Conservation (phyloP, 2,888 invertebrate genomes). For the Scaptomyza reducta region DNA sequence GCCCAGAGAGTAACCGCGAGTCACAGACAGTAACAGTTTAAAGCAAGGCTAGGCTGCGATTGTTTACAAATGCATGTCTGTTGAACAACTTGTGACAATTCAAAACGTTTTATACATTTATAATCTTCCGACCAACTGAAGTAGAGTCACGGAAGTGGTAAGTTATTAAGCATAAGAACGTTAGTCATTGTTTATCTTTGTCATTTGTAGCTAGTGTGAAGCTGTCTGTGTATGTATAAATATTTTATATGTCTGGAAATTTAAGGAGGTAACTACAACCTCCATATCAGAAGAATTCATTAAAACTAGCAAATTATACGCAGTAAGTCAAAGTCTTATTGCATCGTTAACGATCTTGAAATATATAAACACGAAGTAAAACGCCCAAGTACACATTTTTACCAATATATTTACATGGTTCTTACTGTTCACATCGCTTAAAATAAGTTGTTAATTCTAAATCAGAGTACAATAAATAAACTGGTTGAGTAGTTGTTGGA, state of each 20-base stretch:
- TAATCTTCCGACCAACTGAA: slow-evolving; percentile 48
- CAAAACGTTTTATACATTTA: slow-evolving; percentile 57
- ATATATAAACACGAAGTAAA: too few relatives aligned
- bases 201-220: slow-evolving; percentile 14
- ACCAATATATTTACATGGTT: slow-evolving; percentile 44
- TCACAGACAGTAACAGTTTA: background rate
- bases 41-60: background rate
- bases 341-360: background rate
- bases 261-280: slow-evolving; percentile 19
- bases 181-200: background rate
- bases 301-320: slow-evolving; percentile 11
- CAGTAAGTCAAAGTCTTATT: slow-evolving; percentile 30
- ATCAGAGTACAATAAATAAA: slow-evolving; percentile 56
- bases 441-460: slow-evolving; percentile 20
- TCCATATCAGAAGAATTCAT: slow-evolving; percentile 11
- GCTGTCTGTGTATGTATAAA: slow-evolving; percentile 29
- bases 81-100: slow-evolving; percentile 27
- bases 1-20: background rate
- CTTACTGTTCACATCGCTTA: slow-evolving; percentile 8
- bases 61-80: slow-evolving; percentile 40
- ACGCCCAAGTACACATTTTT: background rate
- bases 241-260: slow-evolving; percentile 53
- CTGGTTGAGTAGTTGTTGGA: slow-evolving; percentile 11
- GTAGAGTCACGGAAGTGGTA: slow-evolving; percentile 46
- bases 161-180: slow-evolving; percentile 23